Conservation (phyloP, 2,888 invertebrate genomes). For the Drosophila parthenogenetica region DNA sequence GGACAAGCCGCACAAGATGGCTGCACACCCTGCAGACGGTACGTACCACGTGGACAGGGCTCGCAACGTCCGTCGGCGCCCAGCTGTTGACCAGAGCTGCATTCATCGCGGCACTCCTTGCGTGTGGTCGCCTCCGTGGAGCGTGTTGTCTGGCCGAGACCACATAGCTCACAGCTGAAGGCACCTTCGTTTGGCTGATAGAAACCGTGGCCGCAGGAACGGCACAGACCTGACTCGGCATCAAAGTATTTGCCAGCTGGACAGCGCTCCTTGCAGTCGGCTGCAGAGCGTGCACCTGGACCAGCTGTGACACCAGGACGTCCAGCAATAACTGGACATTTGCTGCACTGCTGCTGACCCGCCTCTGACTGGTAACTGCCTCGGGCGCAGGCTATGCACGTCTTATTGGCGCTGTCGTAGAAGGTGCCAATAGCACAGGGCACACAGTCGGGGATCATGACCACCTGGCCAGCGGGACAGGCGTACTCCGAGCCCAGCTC, state of each 20-base stretch:
- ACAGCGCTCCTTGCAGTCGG: constrained; percentile 96
- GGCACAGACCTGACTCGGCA: constrained; percentile 93
- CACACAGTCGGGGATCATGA: constrained; percentile 96
- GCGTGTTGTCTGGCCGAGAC: constrained; percentile 95
- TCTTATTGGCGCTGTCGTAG: constrained; percentile 90
- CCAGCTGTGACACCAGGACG: constrained; percentile 94
- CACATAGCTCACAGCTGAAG: constrained; percentile 94
- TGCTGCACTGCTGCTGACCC: constrained; percentile 94
- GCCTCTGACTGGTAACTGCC: constrained; percentile 98
- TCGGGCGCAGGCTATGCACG: constrained; percentile 93
- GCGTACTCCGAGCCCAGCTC: constrained; percentile 95
- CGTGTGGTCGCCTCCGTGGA: constrained; percentile 94
- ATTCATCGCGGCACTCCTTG: constrained; percentile 96
- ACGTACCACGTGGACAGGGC: constrained; percentile 95
- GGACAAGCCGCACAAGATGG: constrained; percentile 96
- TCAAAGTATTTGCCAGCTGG: constrained; percentile 97
- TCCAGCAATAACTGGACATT: constrained; percentile 96
- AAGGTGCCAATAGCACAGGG: constrained; percentile 96
- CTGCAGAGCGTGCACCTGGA: constrained; percentile 93
- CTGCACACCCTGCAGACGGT: constrained; percentile 93
- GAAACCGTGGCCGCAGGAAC: constrained; percentile 97
- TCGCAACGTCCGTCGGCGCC: constrained; percentile 96
- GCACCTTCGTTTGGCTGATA: constrained; percentile 96
- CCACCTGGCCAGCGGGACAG: constrained; percentile 96
- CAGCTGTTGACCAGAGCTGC: constrained; percentile 91